phyloP scores from a whole-genome alignment of 2,888 invertebrate genomes.

The Protonemura montana region DNA sequence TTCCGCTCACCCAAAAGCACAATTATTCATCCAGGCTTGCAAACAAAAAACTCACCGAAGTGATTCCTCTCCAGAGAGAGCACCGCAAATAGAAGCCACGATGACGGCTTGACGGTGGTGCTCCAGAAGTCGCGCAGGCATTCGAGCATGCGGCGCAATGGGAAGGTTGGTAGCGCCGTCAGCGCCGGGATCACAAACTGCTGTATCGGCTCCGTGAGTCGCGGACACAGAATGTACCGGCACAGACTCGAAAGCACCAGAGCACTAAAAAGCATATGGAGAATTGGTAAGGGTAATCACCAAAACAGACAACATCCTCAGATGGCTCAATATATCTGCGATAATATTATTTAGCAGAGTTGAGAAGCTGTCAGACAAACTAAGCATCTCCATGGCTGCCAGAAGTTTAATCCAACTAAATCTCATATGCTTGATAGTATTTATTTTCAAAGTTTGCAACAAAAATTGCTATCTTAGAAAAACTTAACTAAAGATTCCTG shows the following conservation, averaged over 20 bases:
- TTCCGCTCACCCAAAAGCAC: too few relatives aligned
- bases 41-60: constrained; percentile 65
- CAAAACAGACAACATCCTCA: too few relatives aligned
- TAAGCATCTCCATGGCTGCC: too few relatives aligned
- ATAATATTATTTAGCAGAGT: too few relatives aligned
- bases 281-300: too few relatives aligned
- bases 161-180: constrained; percentile 60
- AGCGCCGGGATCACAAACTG: constrained; percentile 76
- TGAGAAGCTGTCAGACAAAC: too few relatives aligned
- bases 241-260: constrained; percentile 67
- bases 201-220: constrained; percentile 73
- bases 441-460: too few relatives aligned
- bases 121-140: constrained; percentile 41
- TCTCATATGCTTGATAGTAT: too few relatives aligned
- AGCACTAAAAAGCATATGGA: constrained; percentile 55
- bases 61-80: constrained; percentile 71
- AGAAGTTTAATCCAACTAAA: too few relatives aligned
- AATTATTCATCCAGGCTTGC: too few relatives aligned
- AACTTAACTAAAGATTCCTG: neutral
- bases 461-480: too few relatives aligned
- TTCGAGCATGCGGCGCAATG: constrained; percentile 61
- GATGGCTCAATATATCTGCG: too few relatives aligned
- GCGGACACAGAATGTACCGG: constrained; percentile 70
- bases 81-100: constrained; percentile 74
- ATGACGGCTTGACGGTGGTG: constrained; percentile 51